Conservation (phyloP, 2,888 invertebrate genomes). For the Acanthoscelides obtectus region DNA sequence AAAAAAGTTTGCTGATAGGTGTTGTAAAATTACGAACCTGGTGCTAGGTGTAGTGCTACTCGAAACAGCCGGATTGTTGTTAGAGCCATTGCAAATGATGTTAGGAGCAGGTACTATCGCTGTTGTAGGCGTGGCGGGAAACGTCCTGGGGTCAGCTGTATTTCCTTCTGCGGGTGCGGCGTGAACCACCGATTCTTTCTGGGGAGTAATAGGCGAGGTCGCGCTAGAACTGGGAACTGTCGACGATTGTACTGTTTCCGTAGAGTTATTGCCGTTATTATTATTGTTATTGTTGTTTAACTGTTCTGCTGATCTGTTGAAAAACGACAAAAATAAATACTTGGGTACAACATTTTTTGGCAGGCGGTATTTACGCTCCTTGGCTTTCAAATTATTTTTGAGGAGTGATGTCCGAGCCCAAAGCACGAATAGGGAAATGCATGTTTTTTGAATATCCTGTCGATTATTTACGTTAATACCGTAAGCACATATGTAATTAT, state of each 20-base stretch:
- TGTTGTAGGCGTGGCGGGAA: slow-evolving; percentile 24
- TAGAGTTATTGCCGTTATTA: slow-evolving; percentile 17
- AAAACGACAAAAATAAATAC: not conserved
- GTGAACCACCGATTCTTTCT: slow-evolving; percentile 23
- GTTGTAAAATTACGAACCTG: slow-evolving; percentile 10
- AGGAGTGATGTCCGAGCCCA: no score
- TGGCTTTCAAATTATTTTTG: no score
- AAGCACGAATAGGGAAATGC: no score
- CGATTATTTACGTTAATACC: no score
- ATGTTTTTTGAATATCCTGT: no score
- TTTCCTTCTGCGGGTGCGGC: slow-evolving; percentile 18
- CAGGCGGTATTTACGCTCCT: no score
- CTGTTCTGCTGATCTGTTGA: not conserved
- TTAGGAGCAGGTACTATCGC: slow-evolving; percentile 36
- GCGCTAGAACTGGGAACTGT: slow-evolving; percentile 31
- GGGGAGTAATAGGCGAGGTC: slow-evolving; percentile 35
- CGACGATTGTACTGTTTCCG: slow-evolving; percentile 22
- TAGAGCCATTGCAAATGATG: slow-evolving; percentile 29
- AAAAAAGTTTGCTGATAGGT: no score
- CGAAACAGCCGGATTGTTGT: slow-evolving; percentile 17
- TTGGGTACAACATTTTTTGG: no score
- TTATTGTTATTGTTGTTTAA: slow-evolving; percentile 22
- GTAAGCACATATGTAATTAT: no score
- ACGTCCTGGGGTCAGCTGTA: slow-evolving; percentile 22
- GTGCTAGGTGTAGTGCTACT: slow-evolving; percentile 14